Evolutionary conservation across 1,140 invertebrate species (phyloP), one percentile per base, ranked within the genome.

Genomic region (Sitobion miscanthi): DNA sequence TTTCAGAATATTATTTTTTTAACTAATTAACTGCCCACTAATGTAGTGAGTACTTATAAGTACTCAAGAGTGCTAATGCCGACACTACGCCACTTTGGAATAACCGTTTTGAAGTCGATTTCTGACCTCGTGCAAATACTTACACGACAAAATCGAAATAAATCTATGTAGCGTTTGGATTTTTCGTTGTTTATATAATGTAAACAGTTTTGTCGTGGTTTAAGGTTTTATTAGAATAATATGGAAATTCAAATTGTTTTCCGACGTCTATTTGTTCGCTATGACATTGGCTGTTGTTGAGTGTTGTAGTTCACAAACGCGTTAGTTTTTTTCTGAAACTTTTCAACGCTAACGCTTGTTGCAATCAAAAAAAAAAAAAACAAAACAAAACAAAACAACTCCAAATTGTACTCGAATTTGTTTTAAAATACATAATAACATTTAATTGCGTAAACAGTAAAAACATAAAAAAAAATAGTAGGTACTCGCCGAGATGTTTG

Each of bases 211-310:
- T 38, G n/a, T 54, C 47, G 1, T 38, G 17, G 35, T 54, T 89
- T 89, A 54, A 54, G 17, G n/a, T 89, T 89, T 89, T 89, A 89
- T 89, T 89, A 35, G 87, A 54, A 54, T 38, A 54, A 54, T 54
- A 54, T 89, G n/a, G 49, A 89, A 89, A 54, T 89, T 35, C 8
- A 38, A 89, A 89, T 89, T 54, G 49, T 89, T 89, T 54, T 25
- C 20, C 49, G 49, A 38, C 49, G 20, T 89, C 7, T 89, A 54
- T 89, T 54, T 38, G 49, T 89, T 89, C 30, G 20, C 35, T 89
- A 38, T 54, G n/a, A 54, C 42, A 54, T 54, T 9, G 47, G 30
- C 25, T 49, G 45, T 52, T 88, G 86, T 88, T 20, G 47, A 14
- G 86, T 57, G 25, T 69, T 69, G 30, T 69, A n/a, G 8, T 87